Evolutionary conservation across 2,888 invertebrate genomes (phyloP).

Genomic region (Achlya flavicornis): DNA sequence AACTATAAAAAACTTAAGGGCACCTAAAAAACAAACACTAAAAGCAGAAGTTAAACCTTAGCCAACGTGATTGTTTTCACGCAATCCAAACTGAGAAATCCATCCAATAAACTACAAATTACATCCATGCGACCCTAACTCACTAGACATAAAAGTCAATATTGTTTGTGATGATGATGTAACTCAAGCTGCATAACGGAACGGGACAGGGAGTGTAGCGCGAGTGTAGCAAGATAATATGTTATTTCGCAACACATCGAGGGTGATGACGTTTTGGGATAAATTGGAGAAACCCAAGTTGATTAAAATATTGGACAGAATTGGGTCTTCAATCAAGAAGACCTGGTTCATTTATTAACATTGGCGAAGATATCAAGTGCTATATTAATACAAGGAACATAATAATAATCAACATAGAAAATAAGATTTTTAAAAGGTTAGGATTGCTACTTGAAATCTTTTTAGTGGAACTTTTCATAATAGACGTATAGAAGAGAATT

Average conservation of each 20-base stretch:
- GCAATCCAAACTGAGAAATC: not conserved
- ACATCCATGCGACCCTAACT: not conserved
- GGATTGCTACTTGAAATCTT: no score
- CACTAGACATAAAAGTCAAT: not conserved
- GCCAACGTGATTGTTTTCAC: not conserved
- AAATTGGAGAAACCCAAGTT: not conserved
- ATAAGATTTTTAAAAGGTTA: not conserved
- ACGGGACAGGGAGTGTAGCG: not conserved
- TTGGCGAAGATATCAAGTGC: not conserved
- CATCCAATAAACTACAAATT: not conserved
- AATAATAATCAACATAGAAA: not conserved
- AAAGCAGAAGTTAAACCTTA: not conserved
- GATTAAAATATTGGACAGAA: slow-evolving; percentile 12
- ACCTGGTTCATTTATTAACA: not conserved
- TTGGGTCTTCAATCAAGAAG: not conserved
- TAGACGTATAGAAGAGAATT: no score
- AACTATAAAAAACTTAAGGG: not conserved
- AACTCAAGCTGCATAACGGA: not conserved
- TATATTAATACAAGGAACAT: not conserved
- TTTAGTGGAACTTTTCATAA: no score
- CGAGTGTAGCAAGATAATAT: not conserved
- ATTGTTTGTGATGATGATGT: not conserved
- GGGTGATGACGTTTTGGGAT: slow-evolving; percentile 4
- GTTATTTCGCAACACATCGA: not conserved
- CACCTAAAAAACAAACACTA: not conserved